Evolutionary conservation across 2,888 invertebrate species (phyloP).

Genomic region (Doris montereyensis): DNA sequence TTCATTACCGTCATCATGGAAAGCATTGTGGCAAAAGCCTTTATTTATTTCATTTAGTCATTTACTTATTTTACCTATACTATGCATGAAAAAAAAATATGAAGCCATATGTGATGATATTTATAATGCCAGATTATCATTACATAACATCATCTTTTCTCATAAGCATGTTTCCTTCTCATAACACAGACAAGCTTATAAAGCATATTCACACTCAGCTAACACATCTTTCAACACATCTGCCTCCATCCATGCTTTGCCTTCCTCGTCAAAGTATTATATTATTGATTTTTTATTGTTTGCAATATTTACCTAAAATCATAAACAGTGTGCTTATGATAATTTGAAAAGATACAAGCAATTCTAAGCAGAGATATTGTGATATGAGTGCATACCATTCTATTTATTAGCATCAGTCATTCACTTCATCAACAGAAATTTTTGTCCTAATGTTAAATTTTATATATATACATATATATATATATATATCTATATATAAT

Average conservation of each 20-base stretch:
- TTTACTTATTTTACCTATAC: background rate
- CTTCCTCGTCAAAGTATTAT: background rate
- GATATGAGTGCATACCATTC: background rate
- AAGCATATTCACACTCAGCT: too few species aligned
- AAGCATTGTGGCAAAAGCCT: conserved; percentile 40
- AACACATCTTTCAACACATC: background rate
- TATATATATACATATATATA: too few species aligned
- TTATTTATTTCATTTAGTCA: background rate
- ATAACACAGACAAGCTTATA: too few species aligned
- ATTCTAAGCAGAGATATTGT: background rate
- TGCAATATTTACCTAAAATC: background rate
- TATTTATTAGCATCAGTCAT: background rate
- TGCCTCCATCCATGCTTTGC: background rate
- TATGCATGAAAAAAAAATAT: conserved; percentile 8
- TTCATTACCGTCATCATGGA: conserved; percentile 42
- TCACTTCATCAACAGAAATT: background rate
- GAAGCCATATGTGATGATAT: too few species aligned
- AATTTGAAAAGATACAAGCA: background rate
- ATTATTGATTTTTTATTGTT: background rate
- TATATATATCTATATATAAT: too few species aligned
- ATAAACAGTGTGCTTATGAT: background rate
- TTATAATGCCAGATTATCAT: too few species aligned
- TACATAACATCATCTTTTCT: too few species aligned
- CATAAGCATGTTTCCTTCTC: too few species aligned
- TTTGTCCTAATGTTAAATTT: too few species aligned